Conservation (phyloP, 1,140 invertebrate genomes). For the Ylistrum balloti region DNA sequence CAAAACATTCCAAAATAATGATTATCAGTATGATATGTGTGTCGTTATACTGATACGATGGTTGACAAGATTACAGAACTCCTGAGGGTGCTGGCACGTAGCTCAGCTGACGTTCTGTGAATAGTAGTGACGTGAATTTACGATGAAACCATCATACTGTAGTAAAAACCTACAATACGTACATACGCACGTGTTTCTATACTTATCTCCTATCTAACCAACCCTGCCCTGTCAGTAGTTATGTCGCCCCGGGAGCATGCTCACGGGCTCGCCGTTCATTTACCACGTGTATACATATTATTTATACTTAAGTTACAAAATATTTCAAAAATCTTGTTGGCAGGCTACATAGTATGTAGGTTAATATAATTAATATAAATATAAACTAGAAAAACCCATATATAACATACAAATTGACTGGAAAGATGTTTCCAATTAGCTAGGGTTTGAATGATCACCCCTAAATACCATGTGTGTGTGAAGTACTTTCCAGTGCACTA, state of each 20-base stretch:
- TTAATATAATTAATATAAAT: not conserved
- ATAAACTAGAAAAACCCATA: not conserved
- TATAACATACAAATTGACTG: not conserved
- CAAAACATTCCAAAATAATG: not conserved
- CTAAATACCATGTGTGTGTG: not conserved
- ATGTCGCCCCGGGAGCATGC: not conserved
- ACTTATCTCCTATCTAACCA: constrained; percentile 24
- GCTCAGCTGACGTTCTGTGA: not conserved
- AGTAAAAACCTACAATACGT: constrained; percentile 32
- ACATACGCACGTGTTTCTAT: not conserved
- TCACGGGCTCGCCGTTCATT: not conserved
- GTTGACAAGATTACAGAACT: not conserved
- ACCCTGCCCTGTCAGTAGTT: not conserved
- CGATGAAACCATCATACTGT: constrained; percentile 33
- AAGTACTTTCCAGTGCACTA: too few species aligned
- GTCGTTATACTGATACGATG: not conserved
- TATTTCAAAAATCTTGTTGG: constrained; percentile 9
- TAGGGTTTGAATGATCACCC: not conserved
- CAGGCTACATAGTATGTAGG: not conserved
- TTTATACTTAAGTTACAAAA: constrained; percentile 39
- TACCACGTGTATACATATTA: not conserved
- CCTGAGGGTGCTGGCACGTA: not conserved
- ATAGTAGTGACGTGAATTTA: not conserved
- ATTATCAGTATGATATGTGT: not conserved
- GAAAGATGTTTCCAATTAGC: not conserved